Base-by-base conservation (phyloP, 2,888 invertebrate genomes). In the Crocallis elinguaria region DNA sequence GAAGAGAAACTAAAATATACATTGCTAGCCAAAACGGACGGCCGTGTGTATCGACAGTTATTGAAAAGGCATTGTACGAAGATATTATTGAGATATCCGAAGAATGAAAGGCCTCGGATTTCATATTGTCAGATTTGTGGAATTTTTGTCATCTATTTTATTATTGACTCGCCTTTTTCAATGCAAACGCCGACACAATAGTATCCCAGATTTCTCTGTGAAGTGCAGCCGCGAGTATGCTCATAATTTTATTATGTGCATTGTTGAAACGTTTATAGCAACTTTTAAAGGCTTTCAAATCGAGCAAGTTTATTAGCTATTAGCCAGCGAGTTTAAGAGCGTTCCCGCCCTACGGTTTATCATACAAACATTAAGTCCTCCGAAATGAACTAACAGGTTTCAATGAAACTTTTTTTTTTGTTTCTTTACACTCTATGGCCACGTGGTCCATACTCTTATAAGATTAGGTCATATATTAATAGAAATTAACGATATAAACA, bases 1-100 rank as follows among this genome's bases (percentile, higher is more conserved):
- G 9, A 23, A n/a, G 4, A 17, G 6, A 19, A 16, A 3, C 2
- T 16, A 8, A 3, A 27, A 17, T 1, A 30, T 16, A 27, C 14
- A 14, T 19, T 44, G 41, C 7, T 39, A 7, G 25, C 13, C 29
- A 16, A 30, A 23, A n/a, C 17, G 9, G 5, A 14, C 12, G 35
- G n/a, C 63, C 17, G 66, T 71, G 41, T 64, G 67, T 68, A 57
- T 39, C 41, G 49, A 48, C 43, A 64, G 57, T 63, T 67, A 70
- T 72, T 72, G 73, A 73, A 75, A 70, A 67, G 66, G 64, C 66
- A 61, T 70, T 69, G 64, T 69, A 66, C 51, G 59, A 55, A 64
- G 67, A 69, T 70, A 66, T 68, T 69, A 69, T 72, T 67, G 64
- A 73, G 68, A 64, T 68, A 71, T 74, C 62, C 59, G 60, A 48